A percentile compares a stretch with the other conserved stretches of the same genome.
Conservation (phyloP, 2,113 vertebrate genomes). For the Dunckerocampus dactyliophorus region DNA sequence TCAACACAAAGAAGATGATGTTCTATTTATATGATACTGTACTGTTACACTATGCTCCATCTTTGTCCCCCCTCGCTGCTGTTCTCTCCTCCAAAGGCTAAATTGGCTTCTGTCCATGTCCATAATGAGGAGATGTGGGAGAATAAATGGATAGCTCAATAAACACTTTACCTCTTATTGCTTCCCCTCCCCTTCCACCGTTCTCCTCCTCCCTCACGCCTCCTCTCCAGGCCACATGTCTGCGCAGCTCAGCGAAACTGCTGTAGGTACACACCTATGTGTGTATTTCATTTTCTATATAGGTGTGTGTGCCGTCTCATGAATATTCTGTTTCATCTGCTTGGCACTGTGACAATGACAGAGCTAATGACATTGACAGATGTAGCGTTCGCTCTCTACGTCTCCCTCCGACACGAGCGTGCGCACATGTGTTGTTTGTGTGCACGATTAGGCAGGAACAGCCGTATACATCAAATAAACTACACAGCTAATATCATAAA, state of each 20-base stretch:
- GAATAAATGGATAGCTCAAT: conserved; percentile 81
- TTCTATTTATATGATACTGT: too few relatives aligned
- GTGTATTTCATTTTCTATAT: conserved; percentile 32
- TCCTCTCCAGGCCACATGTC: conserved; percentile 42
- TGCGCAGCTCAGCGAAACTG: conserved; percentile 58
- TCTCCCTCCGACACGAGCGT: conserved; percentile 24
- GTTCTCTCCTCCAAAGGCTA: conserved; percentile 51
- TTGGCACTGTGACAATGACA: conserved; percentile 64
- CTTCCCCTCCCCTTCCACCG: conserved; percentile 63
- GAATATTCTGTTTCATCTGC: conserved; percentile 70
- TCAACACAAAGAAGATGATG: too few relatives aligned
- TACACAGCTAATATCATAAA: conserved; percentile 68
- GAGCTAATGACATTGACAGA: conserved; percentile 77
- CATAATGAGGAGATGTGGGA: conserved; percentile 76
- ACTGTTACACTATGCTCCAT: too few relatives aligned
- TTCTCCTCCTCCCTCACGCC: conserved; percentile 20
- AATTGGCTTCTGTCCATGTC: conserved; percentile 78
- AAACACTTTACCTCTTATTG: conserved; percentile 78
- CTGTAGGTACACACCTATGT: conserved; percentile 32
- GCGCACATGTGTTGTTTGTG: conserved; percentile 30
- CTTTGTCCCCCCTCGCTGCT: background rate
- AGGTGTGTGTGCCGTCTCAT: conserved; percentile 50
- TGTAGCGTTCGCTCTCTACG: conserved; percentile 58
- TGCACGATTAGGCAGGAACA: conserved; percentile 49
- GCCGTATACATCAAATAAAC: conserved; percentile 65